Base-by-base conservation (phyloP, 2,888 invertebrate species). In the Lasioglossum vierecki region DNA sequence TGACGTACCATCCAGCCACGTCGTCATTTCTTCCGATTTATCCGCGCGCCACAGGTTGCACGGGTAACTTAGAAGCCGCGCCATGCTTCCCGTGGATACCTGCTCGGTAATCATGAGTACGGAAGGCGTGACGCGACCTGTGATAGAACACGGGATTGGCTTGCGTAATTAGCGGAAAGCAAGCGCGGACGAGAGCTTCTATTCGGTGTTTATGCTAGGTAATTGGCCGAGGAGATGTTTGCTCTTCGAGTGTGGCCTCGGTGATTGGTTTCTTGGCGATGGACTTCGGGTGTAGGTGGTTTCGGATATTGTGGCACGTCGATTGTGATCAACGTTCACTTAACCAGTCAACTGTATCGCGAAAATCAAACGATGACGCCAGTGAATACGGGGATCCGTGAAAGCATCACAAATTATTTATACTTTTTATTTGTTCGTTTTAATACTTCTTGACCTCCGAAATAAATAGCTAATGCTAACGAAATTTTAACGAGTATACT, bases 31-130 rank as follows among this genome's bases (percentile, higher is more conserved):
- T 70, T 70, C 49, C 70, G 77, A 84, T 84, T 84, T 74, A 78
- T 60, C 9, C 68, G 30, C 68, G 15, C n/a, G 46, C 66, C 35
- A 35, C 73, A 18, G 46, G 53, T 39, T 57, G 46, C 73, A 46
- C 70, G 82, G 70, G 83, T 82, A 82, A 82, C 80, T 80, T 83
- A 80, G 80, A 46, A 80, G 83, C 80, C 68, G 39, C 26, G 68
- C 22, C n/a, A n/a, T 26, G 68, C 68, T 70, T n/a, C 39, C 68
- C 35, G 68, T 1, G 35, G 68, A 22, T 39, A 22, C n/a, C 22
- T 39, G 39, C 68, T 22, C 22, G 66, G 39, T 22, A 68, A 68
- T 68, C 68, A 39, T 3, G 68, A 18, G 8, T 66, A 66, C 66
- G 66, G 30, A 30, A 30, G 63, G 63, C 26, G 63, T 63, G 63